Evolutionary conservation across 2,888 invertebrate species (phyloP).

Genomic region (Idaea biselata): DNA sequence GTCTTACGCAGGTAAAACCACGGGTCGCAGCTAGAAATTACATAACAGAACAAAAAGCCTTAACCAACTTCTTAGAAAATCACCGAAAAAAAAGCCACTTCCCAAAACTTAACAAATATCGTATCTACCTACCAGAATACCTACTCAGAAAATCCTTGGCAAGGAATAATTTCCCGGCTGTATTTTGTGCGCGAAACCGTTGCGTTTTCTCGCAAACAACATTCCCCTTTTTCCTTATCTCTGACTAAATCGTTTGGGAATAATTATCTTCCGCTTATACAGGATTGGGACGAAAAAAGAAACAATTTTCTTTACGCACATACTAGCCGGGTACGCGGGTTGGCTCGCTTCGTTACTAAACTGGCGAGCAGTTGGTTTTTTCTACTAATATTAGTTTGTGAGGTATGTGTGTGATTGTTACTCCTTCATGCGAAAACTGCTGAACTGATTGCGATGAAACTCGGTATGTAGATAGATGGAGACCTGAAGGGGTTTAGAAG

Average conservation of each 20-base stretch:
- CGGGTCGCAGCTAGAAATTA: too few species aligned
- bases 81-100: too few species aligned
- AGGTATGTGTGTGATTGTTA: too few species aligned
- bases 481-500: too few species aligned
- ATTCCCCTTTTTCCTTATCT: constrained; percentile 39
- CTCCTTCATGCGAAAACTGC: too few species aligned
- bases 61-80: too few species aligned
- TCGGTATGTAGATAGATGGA: too few species aligned
- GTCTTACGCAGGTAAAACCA: background rate
- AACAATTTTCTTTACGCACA: constrained; percentile 22
- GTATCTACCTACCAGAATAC: background rate
- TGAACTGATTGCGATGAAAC: too few species aligned
- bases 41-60: too few species aligned
- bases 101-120: background rate
- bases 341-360: background rate
- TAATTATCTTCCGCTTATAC: constrained; percentile 44
- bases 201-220: background rate
- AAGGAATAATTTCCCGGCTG: background rate
- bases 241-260: constrained; percentile 46
- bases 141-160: background rate
- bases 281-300: constrained; percentile 23
- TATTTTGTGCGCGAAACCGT: background rate
- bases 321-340: background rate
- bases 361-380: background rate
- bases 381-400: too few species aligned